These are phyloP conservation scores for Chiridota heheva DNA, from an alignment of 35 echinoderm and acorn worm species.

Conservation along the genomic window DNA sequence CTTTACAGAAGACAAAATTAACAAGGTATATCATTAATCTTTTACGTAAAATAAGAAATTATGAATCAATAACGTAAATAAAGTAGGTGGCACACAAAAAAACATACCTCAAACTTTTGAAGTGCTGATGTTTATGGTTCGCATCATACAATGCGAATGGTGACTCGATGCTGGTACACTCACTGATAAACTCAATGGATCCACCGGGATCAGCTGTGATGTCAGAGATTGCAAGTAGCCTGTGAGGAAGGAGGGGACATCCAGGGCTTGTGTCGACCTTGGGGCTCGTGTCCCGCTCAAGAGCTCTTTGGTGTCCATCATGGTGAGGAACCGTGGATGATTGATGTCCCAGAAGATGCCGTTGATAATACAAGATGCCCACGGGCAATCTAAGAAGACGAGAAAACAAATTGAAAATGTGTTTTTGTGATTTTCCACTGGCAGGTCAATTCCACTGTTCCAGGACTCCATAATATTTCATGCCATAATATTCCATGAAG, in stretches of 20 bases:
- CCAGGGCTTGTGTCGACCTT: conserved; percentile 53
- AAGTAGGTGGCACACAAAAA: too few relatives aligned
- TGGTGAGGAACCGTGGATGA: conserved; percentile 89
- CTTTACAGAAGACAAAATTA: too few relatives aligned
- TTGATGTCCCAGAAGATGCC: conserved; percentile 95
- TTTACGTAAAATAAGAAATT: too few relatives aligned
- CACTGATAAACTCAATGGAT: conserved; percentile 90
- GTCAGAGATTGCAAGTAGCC: conserved; percentile 94
- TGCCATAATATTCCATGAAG: neutral
- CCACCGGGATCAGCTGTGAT: conserved; percentile 96
- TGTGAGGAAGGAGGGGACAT: conserved; percentile 85
- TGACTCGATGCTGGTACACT: conserved; percentile 85
- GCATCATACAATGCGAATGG: conserved; percentile 81
- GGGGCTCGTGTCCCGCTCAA: conserved; percentile 57
- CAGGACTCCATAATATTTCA: neutral
- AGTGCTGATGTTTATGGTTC: conserved; percentile 92
- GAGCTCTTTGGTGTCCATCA: conserved; percentile 89
- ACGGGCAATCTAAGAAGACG: conserved; percentile 79
- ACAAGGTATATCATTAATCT: too few relatives aligned
- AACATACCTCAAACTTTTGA: conserved; percentile 79
- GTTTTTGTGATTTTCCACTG: neutral
- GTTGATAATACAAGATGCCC: conserved; percentile 92
- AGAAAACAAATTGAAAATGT: neutral
- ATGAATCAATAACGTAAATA: too few relatives aligned
- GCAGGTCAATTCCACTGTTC: neutral